phyloP scores from a whole-genome alignment of 2,797 vertebrate species.

The Enteromius anoplus region DNA sequence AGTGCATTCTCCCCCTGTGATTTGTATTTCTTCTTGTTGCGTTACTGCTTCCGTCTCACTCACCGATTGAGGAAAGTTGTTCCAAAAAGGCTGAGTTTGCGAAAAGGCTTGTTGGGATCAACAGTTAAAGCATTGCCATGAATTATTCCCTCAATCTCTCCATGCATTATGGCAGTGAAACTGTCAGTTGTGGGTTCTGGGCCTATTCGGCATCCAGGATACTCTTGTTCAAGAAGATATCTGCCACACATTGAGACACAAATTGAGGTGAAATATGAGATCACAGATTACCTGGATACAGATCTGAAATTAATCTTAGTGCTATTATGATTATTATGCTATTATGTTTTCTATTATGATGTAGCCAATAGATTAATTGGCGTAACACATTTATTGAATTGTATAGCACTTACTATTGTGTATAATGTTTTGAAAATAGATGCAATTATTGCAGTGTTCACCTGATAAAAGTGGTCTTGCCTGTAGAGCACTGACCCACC shows the following conservation, averaged over 20 bases:
- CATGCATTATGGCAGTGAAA: conserved; percentile 89
- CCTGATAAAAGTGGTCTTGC: conserved; percentile 90
- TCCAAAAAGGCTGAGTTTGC: conserved; percentile 88
- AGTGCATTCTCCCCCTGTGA: not conserved
- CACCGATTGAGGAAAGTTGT: conserved; percentile 91
- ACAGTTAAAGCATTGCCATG: conserved; percentile 89
- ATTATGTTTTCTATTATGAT: not conserved
- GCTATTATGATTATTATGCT: not conserved
- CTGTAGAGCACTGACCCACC: conserved; percentile 89
- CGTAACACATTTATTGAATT: not conserved
- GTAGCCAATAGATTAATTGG: not conserved
- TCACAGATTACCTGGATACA: not conserved
- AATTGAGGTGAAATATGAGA: not conserved
- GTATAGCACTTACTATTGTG: not conserved
- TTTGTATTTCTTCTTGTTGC: conserved; percentile 3
- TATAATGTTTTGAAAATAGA: not conserved
- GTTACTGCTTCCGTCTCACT: conserved; percentile 61
- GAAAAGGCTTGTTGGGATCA: conserved; percentile 88
- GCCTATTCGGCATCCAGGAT: conserved; percentile 86
- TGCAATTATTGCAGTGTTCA: conserved; percentile 46
- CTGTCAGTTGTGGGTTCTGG: conserved; percentile 91
- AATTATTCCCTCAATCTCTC: conserved; percentile 78
- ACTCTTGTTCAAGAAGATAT: conserved; percentile 90
- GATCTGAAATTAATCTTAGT: not conserved
- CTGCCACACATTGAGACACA: conserved; percentile 57